Conservation (phyloP, 2,888 invertebrate genomes). For the Caprella mutica region DNA sequence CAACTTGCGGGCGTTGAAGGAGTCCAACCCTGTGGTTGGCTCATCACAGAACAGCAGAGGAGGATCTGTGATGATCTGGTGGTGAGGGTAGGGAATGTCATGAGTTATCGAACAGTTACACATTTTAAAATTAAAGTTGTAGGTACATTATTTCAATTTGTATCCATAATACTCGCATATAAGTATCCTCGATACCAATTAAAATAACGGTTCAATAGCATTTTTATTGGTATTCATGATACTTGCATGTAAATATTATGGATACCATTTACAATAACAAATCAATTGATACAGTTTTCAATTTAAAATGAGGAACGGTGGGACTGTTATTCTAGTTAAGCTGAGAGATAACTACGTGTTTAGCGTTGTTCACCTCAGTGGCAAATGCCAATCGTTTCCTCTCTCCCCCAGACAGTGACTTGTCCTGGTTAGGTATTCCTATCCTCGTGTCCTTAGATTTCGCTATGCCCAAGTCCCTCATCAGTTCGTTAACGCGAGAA, state of each 20-base stretch:
- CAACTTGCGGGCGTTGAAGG: constrained; percentile 42
- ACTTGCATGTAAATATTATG: no score
- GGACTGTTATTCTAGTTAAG: no score
- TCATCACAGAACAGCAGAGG: constrained; percentile 47
- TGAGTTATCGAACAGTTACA: no score
- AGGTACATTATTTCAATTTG: no score
- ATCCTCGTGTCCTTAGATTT: constrained; percentile 64
- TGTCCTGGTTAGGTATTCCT: constrained; percentile 59
- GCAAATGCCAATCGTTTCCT: constrained; percentile 85
- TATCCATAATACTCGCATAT: no score
- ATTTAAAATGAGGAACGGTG: no score
- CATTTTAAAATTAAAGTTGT: no score
- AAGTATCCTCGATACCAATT: background rate
- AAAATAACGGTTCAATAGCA: background rate
- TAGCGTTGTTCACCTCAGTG: constrained; percentile 69
- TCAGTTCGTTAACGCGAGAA: constrained; percentile 55
- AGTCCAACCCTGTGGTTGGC: constrained; percentile 46
- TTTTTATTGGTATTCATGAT: no score
- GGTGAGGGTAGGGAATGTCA: no score
- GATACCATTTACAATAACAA: no score
- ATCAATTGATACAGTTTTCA: no score
- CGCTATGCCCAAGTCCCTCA: constrained; percentile 58
- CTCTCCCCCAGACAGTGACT: constrained; percentile 86
- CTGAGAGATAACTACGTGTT: no score
- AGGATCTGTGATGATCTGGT: constrained; percentile 45